Percentiles rank a stretch among this genome's conserved stretches.
Evolutionary conservation across 2,113 vertebrate species (phyloP).

Genomic region (Antechinus flavipes): DNA sequence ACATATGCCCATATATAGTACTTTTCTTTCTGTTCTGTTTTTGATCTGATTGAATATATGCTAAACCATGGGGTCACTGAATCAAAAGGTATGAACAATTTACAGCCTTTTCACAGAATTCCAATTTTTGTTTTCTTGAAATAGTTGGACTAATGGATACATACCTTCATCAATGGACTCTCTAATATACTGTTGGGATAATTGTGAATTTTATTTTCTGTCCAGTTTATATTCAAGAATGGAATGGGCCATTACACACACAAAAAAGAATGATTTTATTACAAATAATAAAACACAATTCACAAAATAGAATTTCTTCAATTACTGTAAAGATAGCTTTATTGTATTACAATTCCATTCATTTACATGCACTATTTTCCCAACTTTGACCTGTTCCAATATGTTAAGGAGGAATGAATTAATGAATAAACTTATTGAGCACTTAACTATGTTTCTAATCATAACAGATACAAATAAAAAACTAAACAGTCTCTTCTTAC

Average conservation of each 20-base stretch:
- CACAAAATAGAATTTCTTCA: not conserved
- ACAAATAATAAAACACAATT: not conserved
- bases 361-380: slow-evolving; percentile 29
- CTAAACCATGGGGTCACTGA: not conserved
- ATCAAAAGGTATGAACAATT: not conserved
- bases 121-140: not conserved
- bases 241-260: not conserved
- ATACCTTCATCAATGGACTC: not conserved
- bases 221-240: not conserved
- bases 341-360: not conserved
- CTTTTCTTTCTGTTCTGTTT: not conserved
- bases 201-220: not conserved
- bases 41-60: not conserved
- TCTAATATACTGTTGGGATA: not conserved
- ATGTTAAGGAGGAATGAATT: slow-evolving; percentile 26
- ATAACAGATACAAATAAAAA: not conserved
- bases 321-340: not conserved
- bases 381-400: slow-evolving; percentile 62
- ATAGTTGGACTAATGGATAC: not conserved
- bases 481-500: not conserved
- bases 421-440: not conserved
- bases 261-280: not conserved
- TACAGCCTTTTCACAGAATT: not conserved
- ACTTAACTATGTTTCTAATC: not conserved
- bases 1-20: not conserved